Percentiles rank a stretch among this genome's conserved stretches.
Conservation (phyloP, 2,888 invertebrate species). For the Galeopsomyia nigrocyanea region DNA sequence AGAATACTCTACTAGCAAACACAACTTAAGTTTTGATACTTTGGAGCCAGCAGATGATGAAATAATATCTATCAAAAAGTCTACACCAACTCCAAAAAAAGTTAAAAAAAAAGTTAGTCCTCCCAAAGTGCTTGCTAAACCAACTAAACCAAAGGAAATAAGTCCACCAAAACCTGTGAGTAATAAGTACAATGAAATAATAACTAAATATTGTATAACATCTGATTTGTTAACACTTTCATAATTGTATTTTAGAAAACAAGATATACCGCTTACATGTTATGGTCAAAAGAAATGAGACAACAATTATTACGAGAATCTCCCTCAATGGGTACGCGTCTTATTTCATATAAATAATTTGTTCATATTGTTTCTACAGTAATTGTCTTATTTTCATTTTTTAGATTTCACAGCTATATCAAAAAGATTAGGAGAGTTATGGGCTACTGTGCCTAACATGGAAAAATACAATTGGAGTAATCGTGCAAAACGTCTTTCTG, state of each 20-base stretch:
- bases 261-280: constrained; percentile 89
- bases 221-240: neutral
- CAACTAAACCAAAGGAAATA: constrained; percentile 24
- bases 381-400: neutral
- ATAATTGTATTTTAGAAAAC: constrained; percentile 71
- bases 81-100: constrained; percentile 32
- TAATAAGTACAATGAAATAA: neutral
- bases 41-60: constrained; percentile 37
- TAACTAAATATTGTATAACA: neutral
- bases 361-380: neutral
- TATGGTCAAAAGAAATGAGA: constrained; percentile 89
- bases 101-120: constrained; percentile 20
- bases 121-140: constrained; percentile 35
- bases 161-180: constrained; percentile 38
- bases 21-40: constrained; percentile 33
- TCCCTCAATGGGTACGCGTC: constrained; percentile 78
- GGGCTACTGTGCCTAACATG: constrained; percentile 82
- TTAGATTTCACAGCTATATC: constrained; percentile 86
- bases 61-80: constrained; percentile 35
- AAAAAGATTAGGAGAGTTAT: constrained; percentile 89
- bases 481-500: constrained; percentile 80
- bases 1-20: constrained; percentile 29
- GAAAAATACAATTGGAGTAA: constrained; percentile 85
- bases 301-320: constrained; percentile 79
- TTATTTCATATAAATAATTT: constrained; percentile 16